Evolutionary conservation across 2,888 invertebrate genomes (phyloP).

Genomic region (Ornithoptera alexandrae): DNA sequence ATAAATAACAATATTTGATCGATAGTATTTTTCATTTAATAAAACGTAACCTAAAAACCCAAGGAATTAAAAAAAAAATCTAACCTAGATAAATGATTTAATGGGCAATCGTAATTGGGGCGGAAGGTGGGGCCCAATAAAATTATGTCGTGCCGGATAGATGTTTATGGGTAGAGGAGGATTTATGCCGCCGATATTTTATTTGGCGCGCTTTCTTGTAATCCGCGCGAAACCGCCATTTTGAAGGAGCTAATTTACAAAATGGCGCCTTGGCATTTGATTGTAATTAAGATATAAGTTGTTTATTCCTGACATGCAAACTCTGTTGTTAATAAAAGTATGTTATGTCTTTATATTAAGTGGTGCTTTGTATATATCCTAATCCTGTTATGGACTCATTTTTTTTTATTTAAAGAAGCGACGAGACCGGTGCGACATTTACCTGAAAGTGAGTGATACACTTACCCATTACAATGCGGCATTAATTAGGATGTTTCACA

Average conservation of each 20-base stretch:
- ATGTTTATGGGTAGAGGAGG: constrained; percentile 38
- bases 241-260: constrained; percentile 17
- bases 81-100: constrained; percentile 33
- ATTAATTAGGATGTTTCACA: no score
- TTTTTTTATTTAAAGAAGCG: no score
- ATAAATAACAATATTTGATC: no score
- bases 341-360: no score
- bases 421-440: no score
- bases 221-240: constrained; percentile 24
- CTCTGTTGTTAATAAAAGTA: not conserved
- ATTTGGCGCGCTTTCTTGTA: constrained; percentile 35
- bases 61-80: constrained; percentile 15
- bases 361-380: no score
- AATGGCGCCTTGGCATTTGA: constrained; percentile 11
- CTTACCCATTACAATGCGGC: no score
- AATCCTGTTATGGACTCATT: no score
- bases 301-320: not conserved
- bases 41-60: not conserved
- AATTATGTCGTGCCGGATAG: constrained; percentile 36
- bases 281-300: constrained; percentile 20
- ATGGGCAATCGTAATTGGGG: constrained; percentile 35
- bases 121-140: constrained; percentile 35
- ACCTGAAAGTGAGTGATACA: no score
- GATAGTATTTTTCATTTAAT: no score
- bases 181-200: constrained; percentile 38